phyloP scores from a whole-genome alignment of 2,113 vertebrate genomes.

The Microcebus ravelobensis region DNA sequence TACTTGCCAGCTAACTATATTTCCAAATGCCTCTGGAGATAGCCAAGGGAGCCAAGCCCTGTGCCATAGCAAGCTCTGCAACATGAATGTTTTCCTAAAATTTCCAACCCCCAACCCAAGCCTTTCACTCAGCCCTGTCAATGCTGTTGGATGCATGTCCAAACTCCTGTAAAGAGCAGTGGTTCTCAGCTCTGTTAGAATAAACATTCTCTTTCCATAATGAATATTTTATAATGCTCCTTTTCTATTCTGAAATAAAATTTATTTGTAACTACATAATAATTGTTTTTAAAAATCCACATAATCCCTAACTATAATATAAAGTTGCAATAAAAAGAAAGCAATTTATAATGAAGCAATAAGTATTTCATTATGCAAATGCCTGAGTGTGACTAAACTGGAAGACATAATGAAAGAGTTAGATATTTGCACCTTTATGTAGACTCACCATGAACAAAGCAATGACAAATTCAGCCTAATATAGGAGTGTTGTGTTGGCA shows the following conservation, averaged over 20 bases:
- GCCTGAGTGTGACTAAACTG: neutral
- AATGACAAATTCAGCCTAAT: neutral
- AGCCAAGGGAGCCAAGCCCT: neutral
- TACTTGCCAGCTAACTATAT: neutral
- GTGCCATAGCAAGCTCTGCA: neutral
- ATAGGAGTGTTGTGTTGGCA: neutral
- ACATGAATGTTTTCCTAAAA: neutral
- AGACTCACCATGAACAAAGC: neutral
- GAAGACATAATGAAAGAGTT: constrained; percentile 7
- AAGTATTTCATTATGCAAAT: constrained; percentile 56
- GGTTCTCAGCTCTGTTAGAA: neutral
- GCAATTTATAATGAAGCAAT: constrained; percentile 46
- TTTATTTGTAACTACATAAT: neutral
- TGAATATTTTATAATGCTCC: neutral
- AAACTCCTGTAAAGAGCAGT: neutral
- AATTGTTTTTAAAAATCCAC: constrained; percentile 30
- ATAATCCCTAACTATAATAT: constrained; percentile 34
- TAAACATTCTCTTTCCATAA: neutral
- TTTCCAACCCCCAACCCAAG: neutral
- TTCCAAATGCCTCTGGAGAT: neutral
- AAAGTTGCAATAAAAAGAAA: constrained; percentile 56
- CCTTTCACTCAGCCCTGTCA: neutral
- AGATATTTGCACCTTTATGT: neutral
- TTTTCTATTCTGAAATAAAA: constrained; percentile 52
- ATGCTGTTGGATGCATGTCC: neutral